Evolutionary conservation across 1,140 invertebrate species (phyloP).

Genomic region (Asbolus verrucosus): DNA sequence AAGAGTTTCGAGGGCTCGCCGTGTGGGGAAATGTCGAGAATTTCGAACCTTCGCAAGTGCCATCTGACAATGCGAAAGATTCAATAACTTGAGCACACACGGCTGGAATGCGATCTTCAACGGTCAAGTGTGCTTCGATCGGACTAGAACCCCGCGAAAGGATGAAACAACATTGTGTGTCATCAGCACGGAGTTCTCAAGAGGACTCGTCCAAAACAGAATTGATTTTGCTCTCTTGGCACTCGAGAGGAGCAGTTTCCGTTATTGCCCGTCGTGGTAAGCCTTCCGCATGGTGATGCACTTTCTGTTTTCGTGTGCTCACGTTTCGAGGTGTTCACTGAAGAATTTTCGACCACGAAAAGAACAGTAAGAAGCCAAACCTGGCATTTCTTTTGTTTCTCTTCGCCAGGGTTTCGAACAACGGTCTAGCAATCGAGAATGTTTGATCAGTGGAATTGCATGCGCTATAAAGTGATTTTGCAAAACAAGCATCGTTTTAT

Average conservation of each 20-base stretch:
- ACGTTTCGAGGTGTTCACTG: not conserved
- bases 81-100: constrained; percentile 11
- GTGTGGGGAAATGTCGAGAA: too few relatives aligned
- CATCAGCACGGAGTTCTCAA: constrained; percentile 2
- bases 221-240: constrained; percentile 9
- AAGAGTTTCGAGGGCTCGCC: too few relatives aligned
- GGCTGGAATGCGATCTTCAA: constrained; percentile 24
- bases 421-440: too few relatives aligned
- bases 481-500: too few relatives aligned
- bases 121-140: constrained; percentile 18
- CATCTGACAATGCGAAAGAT: too few relatives aligned
- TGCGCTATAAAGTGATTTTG: too few relatives aligned
- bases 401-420: too few relatives aligned
- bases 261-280: constrained; percentile 2
- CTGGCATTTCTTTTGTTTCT: too few relatives aligned
- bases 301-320: not conserved
- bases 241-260: constrained; percentile 1
- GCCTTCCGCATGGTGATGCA: not conserved
- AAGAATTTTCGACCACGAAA: too few relatives aligned
- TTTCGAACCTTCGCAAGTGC: too few relatives aligned
- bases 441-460: too few relatives aligned
- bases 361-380: too few relatives aligned
- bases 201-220: constrained; percentile 16
- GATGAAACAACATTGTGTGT: constrained; percentile 25
- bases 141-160: not conserved